Conservation (phyloP, 2,797 vertebrate species). For the Salmo trutta region DNA sequence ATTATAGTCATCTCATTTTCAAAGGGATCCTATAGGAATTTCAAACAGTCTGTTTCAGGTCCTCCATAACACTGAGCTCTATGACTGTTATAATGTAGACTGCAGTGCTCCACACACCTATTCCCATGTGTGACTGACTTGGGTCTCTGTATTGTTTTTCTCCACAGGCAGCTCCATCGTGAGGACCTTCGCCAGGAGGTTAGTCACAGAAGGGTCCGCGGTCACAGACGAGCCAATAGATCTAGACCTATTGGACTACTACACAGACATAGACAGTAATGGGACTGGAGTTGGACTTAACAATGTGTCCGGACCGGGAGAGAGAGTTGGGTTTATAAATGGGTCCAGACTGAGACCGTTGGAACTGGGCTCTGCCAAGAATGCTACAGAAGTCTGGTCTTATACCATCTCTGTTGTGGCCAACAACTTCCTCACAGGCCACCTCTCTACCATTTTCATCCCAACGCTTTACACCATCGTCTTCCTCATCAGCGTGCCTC, state of each 20-base stretch:
- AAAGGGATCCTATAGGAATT: too few relatives aligned
- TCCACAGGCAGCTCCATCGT: accelerated
- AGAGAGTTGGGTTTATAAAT: not conserved
- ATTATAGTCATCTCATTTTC: too few relatives aligned
- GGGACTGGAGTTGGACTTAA: not conserved
- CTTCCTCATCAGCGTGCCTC: conserved; percentile 79
- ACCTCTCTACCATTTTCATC: conserved; percentile 80
- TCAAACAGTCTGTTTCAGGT: not conserved
- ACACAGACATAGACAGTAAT: not conserved
- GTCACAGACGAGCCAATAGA: conserved; percentile 33
- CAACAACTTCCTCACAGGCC: conserved; percentile 73
- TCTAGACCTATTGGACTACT: accelerated
- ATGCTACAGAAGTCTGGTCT: not conserved
- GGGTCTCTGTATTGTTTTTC: conserved; percentile 3
- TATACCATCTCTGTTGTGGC: conserved; percentile 55
- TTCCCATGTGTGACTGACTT: not conserved
- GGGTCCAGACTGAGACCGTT: accelerated
- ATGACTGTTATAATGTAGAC: not conserved
- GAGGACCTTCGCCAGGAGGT: not conserved
- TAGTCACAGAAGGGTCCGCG: conserved; percentile 8
- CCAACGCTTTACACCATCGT: conserved; percentile 85
- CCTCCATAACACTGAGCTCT: not conserved
- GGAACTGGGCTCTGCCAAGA: not conserved
- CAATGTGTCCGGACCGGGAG: not conserved
- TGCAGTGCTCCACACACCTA: not conserved